Evolutionary conservation across 1,140 invertebrate genomes (phyloP).

Genomic region (Camponotus pennsylvanicus): DNA sequence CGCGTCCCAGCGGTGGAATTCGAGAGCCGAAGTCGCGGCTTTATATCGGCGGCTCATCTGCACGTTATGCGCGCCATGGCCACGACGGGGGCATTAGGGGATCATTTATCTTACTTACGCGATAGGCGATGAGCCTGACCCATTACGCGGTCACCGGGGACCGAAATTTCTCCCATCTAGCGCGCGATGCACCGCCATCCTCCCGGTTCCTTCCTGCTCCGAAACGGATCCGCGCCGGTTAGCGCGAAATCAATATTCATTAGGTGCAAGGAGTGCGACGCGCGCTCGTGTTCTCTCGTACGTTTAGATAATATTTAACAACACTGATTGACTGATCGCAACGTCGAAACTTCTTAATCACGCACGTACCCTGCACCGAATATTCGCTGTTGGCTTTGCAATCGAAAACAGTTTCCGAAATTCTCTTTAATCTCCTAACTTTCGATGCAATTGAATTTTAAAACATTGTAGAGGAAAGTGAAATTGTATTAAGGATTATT

Average conservation of each 20-base stretch:
- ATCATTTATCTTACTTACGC: conserved; percentile 77
- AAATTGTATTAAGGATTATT: background rate
- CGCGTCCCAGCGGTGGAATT: conserved; percentile 57
- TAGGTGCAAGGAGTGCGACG: conserved; percentile 38
- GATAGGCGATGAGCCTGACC: conserved; percentile 70
- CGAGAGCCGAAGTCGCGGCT: conserved; percentile 55
- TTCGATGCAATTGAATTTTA: background rate
- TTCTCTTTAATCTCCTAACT: background rate
- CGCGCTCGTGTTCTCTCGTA: conserved; percentile 21
- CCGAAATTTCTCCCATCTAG: conserved; percentile 67
- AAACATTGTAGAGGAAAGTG: background rate
- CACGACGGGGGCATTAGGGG: conserved; percentile 70
- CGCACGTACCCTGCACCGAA: background rate
- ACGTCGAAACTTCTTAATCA: conserved; percentile 30
- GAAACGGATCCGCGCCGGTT: conserved; percentile 52
- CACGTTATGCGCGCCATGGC: conserved; percentile 42
- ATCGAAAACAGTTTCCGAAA: background rate
- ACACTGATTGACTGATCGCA: conserved; percentile 68
- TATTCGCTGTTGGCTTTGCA: conserved; percentile 1
- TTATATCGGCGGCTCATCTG: conserved; percentile 68
- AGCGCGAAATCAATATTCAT: conserved; percentile 73
- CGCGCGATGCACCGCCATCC: conserved; percentile 26
- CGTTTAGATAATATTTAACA: conserved; percentile 67
- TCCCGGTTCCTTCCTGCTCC: conserved; percentile 30
- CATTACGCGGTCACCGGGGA: conserved; percentile 71